Evolutionary conservation across 2,113 vertebrate genomes (phyloP).

Genomic region (Fregata magnificens): DNA sequence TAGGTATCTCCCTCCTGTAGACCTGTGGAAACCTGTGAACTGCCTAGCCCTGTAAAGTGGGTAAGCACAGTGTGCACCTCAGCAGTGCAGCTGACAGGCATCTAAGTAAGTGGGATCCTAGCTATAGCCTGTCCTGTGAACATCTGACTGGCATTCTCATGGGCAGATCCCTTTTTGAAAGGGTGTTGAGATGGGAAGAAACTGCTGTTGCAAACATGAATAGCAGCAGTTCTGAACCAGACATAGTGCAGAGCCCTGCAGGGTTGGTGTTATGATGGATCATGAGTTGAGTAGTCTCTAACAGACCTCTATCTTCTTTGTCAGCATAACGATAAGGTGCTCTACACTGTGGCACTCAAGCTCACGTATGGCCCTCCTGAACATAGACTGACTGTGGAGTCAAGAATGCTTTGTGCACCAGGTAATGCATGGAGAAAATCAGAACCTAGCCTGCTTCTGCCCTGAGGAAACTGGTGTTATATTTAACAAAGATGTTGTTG

Average conservation of each 20-base stretch:
- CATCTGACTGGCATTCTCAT: neutral
- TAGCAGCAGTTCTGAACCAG: neutral
- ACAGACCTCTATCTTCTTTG: neutral
- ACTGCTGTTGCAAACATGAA: neutral
- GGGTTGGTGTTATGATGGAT: neutral
- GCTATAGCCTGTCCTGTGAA: neutral
- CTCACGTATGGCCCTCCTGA: neutral
- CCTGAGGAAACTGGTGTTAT: fast-evolving
- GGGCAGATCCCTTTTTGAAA: neutral
- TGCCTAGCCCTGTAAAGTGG: neutral
- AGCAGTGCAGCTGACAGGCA: neutral
- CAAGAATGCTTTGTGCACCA: slow-evolving; percentile 66
- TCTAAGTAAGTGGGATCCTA: no score
- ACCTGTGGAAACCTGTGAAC: neutral
- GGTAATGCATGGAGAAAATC: slow-evolving; percentile 17
- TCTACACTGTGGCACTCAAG: slow-evolving; percentile 51
- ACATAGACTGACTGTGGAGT: neutral
- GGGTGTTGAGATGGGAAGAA: neutral
- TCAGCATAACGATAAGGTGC: slow-evolving; percentile 41
- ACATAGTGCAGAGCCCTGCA: fast-evolving
- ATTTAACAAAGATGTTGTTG: neutral
- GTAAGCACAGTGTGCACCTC: neutral
- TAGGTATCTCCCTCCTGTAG: neutral
- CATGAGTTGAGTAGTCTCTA: neutral
- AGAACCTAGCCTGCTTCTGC: neutral